Percentiles rank a stretch among this genome's conserved stretches.
Conservation (phyloP, 2,797 vertebrate genomes). For the Euphonia xanthogaster region DNA sequence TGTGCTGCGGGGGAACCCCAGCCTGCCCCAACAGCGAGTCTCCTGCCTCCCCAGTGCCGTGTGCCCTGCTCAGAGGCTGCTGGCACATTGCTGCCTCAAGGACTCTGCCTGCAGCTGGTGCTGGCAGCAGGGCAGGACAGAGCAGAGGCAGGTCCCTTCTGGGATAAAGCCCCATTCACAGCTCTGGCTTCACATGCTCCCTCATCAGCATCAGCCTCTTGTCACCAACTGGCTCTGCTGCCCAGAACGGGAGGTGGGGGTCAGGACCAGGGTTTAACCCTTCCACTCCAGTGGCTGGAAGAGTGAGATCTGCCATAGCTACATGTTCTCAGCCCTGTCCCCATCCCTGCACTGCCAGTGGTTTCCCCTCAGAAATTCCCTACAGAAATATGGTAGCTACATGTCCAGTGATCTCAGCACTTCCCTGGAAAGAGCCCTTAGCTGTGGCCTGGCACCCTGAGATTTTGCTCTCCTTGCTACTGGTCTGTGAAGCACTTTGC, state of each 20-base stretch:
- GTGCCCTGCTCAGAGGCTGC: background rate
- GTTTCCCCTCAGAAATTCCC: background rate
- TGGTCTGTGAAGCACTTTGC: background rate
- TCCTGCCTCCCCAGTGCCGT: background rate
- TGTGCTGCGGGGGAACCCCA: accelerated
- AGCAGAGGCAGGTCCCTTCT: slow-evolving; percentile 42
- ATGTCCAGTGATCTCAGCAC: background rate
- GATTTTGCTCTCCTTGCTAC: background rate
- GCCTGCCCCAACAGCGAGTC: background rate
- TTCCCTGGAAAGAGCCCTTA: background rate
- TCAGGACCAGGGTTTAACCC: slow-evolving; percentile 64
- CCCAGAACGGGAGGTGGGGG: slow-evolving; percentile 53
- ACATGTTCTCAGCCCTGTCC: background rate
- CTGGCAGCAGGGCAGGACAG: slow-evolving; percentile 33
- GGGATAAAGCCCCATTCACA: slow-evolving; percentile 80
- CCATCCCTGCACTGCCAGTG: background rate
- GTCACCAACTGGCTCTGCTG: slow-evolving; percentile 78
- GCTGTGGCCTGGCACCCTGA: background rate
- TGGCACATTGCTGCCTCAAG: background rate
- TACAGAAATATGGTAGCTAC: background rate
- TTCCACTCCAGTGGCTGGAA: background rate
- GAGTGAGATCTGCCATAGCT: background rate
- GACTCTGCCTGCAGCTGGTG: slow-evolving; percentile 39
- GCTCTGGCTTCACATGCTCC: slow-evolving; percentile 73
- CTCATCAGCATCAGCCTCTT: slow-evolving; percentile 77